Conservation (phyloP, 2,113 vertebrate species). For the Sakesphorus luctuosus region DNA sequence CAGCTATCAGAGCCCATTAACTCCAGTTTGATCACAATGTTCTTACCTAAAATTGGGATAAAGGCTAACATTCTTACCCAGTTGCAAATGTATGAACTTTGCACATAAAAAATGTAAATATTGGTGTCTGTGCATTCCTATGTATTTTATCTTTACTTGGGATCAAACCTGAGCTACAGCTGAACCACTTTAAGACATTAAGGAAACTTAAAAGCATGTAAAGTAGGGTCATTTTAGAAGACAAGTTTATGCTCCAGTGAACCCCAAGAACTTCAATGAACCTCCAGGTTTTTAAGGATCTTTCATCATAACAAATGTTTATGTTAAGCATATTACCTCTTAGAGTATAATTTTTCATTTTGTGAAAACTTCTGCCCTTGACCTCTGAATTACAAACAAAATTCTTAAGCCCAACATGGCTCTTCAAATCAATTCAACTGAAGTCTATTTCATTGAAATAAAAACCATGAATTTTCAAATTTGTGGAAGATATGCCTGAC, state of each 20-base stretch:
- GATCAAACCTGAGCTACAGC: not conserved
- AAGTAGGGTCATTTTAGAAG: not conserved
- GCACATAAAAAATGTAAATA: slow-evolving; percentile 2
- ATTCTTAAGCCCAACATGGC: not conserved
- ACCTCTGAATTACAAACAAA: not conserved
- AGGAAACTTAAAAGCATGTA: slow-evolving; percentile 10
- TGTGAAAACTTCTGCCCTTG: not conserved
- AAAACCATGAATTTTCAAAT: not conserved
- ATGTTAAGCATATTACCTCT: not conserved
- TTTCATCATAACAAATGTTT: slow-evolving; percentile 28
- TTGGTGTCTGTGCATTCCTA: not conserved
- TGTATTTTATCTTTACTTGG: not conserved
- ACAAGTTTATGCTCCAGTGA: slow-evolving; percentile 22
- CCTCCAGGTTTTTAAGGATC: not conserved
- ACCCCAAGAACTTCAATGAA: not conserved
- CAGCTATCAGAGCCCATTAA: not conserved
- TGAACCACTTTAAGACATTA: slow-evolving; percentile 27
- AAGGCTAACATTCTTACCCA: not conserved
- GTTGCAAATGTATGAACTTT: not conserved
- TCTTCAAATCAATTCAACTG: not conserved
- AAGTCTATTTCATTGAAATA: not conserved
- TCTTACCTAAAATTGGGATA: not conserved
- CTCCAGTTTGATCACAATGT: not conserved
- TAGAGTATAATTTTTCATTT: not conserved
- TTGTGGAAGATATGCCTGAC: not conserved